Conservation (phyloP, 2,113 vertebrate species). For the Pollimyrus isidori region DNA sequence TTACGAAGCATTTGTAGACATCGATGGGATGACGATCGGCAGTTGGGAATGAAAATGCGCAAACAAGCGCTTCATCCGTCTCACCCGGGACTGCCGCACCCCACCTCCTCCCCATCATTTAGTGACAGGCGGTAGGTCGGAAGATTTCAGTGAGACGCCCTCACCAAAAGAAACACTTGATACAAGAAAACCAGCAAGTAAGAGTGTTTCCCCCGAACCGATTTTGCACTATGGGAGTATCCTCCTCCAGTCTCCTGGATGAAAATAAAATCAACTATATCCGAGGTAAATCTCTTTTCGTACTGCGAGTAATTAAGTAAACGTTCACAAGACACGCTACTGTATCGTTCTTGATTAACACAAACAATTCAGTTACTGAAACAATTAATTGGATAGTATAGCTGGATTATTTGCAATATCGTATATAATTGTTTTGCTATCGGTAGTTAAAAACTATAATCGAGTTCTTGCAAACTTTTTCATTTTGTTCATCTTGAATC, state of each 20-base stretch:
- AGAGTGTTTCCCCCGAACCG: constrained; percentile 19
- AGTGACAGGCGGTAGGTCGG: constrained; percentile 3
- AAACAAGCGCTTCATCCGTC: not conserved
- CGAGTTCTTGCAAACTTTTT: not conserved
- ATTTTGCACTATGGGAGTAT: constrained; percentile 67
- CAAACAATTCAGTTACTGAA: not conserved
- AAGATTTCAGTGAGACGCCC: not conserved
- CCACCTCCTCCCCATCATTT: constrained; percentile 16
- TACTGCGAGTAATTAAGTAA: not conserved
- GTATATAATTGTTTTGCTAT: not conserved
- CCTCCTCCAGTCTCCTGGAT: constrained; percentile 74
- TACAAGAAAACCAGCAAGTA: constrained; percentile 31
- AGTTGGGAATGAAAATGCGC: not conserved
- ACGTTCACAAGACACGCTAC: not conserved
- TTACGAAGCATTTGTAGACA: not conserved
- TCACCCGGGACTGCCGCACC: not conserved
- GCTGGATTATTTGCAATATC: not conserved
- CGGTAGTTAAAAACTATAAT: not conserved
- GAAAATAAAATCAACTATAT: constrained; percentile 72
- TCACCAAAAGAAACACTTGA: constrained; percentile 33
- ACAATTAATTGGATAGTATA: not conserved
- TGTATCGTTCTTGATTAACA: not conserved
- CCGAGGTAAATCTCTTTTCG: constrained; percentile 60
- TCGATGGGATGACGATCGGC: not conserved
- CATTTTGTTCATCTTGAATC: not conserved